Evolutionary conservation across 2,797 vertebrate species (phyloP).

Genomic region (Vireo griseus): DNA sequence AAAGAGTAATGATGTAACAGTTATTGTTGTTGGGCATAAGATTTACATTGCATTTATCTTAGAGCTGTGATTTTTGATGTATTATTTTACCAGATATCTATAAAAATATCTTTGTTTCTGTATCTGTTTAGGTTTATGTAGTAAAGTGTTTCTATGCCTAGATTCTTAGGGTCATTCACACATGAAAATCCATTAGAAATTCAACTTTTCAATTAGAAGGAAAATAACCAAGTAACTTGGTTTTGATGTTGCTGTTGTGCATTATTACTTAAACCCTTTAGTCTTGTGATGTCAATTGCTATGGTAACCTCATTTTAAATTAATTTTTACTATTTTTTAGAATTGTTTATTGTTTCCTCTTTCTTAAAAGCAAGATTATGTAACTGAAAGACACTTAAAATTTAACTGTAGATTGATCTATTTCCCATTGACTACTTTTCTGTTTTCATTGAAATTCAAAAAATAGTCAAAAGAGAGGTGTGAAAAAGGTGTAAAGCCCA

Average conservation of each 20-base stretch:
- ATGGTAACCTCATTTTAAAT: background rate
- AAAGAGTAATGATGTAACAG: background rate
- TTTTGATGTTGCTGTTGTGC: background rate
- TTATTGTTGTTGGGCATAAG: background rate
- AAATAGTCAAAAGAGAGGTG: background rate
- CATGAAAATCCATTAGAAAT: background rate
- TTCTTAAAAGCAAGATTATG: background rate
- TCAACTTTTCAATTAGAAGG: background rate
- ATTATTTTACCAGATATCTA: background rate
- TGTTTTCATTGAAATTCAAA: constrained; percentile 6
- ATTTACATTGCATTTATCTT: background rate
- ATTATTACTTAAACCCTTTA: background rate
- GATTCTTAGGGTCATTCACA: background rate
- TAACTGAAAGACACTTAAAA: background rate
- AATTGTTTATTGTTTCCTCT: background rate
- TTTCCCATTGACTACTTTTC: background rate
- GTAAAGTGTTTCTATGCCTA: background rate
- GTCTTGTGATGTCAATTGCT: background rate
- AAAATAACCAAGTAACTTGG: background rate
- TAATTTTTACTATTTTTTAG: background rate
- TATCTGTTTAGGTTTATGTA: background rate
- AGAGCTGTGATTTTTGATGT: background rate
- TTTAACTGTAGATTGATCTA: background rate
- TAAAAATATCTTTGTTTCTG: background rate
- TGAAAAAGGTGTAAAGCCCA: background rate